Conservation (phyloP, 2,888 invertebrate genomes). For the Hoplodrina ambigua region DNA sequence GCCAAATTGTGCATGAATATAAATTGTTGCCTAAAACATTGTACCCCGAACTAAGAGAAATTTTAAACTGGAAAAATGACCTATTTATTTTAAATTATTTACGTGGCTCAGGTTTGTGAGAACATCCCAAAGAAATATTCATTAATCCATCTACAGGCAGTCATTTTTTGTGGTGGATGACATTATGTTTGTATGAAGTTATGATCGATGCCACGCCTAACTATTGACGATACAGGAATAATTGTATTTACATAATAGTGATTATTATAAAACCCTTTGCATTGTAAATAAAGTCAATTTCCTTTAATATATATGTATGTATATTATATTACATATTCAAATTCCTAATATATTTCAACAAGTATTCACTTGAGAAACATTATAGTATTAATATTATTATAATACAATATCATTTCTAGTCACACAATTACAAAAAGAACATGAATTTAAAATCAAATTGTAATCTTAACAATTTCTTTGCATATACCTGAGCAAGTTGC, state of each 20-base stretch:
- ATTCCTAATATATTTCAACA: constrained; percentile 24
- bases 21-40: constrained; percentile 18
- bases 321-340: constrained; percentile 8
- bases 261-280: constrained; percentile 41
- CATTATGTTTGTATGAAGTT: constrained; percentile 9
- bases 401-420: constrained; percentile 12
- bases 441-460: constrained; percentile 8
- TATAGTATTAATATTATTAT: constrained; percentile 25
- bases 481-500: constrained; percentile 35
- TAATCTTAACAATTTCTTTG: constrained; percentile 26
- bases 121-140: neutral
- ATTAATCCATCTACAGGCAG: neutral
- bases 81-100: neutral
- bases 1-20: constrained; percentile 6
- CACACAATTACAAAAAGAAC: neutral
- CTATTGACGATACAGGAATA: constrained; percentile 54
- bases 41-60: constrained; percentile 17
- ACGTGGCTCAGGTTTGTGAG: constrained; percentile 5
- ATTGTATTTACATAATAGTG: constrained; percentile 32
- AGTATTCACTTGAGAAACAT: constrained; percentile 14
- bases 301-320: constrained; percentile 23
- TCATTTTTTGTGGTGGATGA: neutral
- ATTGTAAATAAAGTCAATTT: constrained; percentile 53
- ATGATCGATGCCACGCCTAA: constrained; percentile 42
- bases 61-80: constrained; percentile 1